Evolutionary conservation across 2,113 vertebrate species (phyloP), one percentile per base, ranked within the genome.

Genomic region (Columbina picui): DNA sequence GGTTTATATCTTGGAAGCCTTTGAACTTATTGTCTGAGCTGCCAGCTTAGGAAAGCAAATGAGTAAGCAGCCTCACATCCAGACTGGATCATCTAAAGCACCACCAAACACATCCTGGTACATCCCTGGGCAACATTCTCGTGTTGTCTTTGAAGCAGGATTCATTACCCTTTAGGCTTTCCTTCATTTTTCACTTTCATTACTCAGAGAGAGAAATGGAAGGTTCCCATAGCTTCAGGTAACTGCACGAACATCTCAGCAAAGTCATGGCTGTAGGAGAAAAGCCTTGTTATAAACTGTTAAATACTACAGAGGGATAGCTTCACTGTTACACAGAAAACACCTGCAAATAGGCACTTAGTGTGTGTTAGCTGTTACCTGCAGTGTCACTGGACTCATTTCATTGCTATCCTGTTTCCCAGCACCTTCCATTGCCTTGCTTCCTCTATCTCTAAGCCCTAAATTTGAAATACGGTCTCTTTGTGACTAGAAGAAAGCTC

Each of bases 1-100:
- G 36, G 15, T 55, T 94, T 81, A 5, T 49, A 39, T 25, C 70
- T 59, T 32, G 15, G 65, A 92, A 97, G 55, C 53, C 59, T 90
- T 82, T 93, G 92, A 96, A 81, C 71, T 43, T 45, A 60, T 4
- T 76, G 77, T 77, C 41, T 91, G 73, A 78, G 61, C 83, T 60
- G 65, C 30, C 65, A 60, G 39, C 61, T 93, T 75, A 78, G 57
- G 79, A 80, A 88, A 78, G 59, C 82, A 93, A 94, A 84, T 70
- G 60, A 90, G 83, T 55, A 89, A 91, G 34, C 82, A 70, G 68
- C 86, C 50, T 53, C 25, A 78, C 56, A 59, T 50, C 56, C 88
- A 61, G 75, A 59, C 29, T 68, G 60, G 67, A 94, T 71, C 60
- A 76, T 75, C 57, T 85, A 25, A 60, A 59, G 12, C 38, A 87